These are phyloP conservation scores for Scortum barcoo DNA, from an alignment of 2,113 vertebrate species.

Conservation along the genomic window DNA sequence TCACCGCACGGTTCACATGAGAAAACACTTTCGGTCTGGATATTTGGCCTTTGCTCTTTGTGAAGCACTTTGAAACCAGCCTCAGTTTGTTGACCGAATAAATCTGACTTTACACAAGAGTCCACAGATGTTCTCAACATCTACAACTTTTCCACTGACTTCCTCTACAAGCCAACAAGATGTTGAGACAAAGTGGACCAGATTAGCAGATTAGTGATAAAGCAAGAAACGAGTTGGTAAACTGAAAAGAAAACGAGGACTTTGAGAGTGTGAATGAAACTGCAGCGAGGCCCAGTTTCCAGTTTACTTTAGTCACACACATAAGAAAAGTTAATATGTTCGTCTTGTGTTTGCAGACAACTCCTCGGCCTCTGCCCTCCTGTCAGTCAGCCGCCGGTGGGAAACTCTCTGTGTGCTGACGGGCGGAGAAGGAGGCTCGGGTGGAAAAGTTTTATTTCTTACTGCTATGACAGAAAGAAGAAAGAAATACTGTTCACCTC, in stretches of 20 bases:
- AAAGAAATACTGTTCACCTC: neutral
- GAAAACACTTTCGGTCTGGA: neutral
- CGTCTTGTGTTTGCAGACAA: constrained; percentile 26
- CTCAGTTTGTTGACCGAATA: constrained; percentile 45
- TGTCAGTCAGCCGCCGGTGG: constrained; percentile 31
- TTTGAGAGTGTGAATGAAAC: neutral
- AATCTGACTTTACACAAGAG: neutral
- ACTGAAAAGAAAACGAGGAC: neutral
- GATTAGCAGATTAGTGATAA: neutral
- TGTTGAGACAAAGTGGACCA: neutral
- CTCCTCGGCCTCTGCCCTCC: constrained; percentile 8
- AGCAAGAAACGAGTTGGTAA: neutral
- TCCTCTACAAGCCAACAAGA: neutral
- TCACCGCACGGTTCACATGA: neutral
- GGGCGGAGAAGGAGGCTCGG: constrained; percentile 8
- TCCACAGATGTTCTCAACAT: neutral
- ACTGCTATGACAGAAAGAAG: neutral
- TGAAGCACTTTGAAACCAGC: neutral
- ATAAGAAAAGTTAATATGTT: neutral
- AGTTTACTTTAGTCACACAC: constrained; percentile 36
- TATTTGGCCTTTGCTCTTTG: neutral
- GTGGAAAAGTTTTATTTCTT: constrained; percentile 23
- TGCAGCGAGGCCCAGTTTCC: neutral
- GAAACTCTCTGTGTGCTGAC: constrained; percentile 28
- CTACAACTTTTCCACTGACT: neutral